phyloP scores from a whole-genome alignment of 2,113 vertebrate genomes.

The Carassius gibelio region DNA sequence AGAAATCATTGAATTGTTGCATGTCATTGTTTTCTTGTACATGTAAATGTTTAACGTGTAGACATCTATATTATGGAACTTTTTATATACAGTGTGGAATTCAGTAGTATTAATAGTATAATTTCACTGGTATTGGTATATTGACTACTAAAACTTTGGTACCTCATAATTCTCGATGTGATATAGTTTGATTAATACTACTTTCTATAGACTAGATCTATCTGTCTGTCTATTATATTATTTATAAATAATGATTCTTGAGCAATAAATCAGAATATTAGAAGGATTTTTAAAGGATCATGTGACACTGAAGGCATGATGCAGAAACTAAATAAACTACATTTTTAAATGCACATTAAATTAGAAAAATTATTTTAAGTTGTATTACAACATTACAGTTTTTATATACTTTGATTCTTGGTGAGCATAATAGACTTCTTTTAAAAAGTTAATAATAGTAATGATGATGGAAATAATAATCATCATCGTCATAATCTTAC shows the following conservation, averaged over 20 bases:
- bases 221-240: not conserved
- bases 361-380: not conserved
- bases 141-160: not conserved
- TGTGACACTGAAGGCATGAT: too few relatives aligned
- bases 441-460: not conserved
- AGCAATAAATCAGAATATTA: not conserved
- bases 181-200: not conserved
- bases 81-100: not conserved
- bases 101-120: not conserved
- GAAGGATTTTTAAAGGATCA: not conserved
- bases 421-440: not conserved
- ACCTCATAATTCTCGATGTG: not conserved
- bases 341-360: not conserved
- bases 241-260: not conserved
- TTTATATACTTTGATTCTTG: not conserved
- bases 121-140: not conserved
- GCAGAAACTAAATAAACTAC: too few relatives aligned
- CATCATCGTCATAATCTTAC: too few relatives aligned
- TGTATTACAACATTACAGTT: not conserved
- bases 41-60: not conserved
- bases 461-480: slow-evolving; percentile 31
- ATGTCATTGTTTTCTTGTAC: not conserved
- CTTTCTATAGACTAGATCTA: not conserved
- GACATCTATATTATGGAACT: not conserved
- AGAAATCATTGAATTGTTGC: not conserved